Evolutionary conservation across 2,888 invertebrate genomes (phyloP).

Genomic region (Augochlorella aurata): DNA sequence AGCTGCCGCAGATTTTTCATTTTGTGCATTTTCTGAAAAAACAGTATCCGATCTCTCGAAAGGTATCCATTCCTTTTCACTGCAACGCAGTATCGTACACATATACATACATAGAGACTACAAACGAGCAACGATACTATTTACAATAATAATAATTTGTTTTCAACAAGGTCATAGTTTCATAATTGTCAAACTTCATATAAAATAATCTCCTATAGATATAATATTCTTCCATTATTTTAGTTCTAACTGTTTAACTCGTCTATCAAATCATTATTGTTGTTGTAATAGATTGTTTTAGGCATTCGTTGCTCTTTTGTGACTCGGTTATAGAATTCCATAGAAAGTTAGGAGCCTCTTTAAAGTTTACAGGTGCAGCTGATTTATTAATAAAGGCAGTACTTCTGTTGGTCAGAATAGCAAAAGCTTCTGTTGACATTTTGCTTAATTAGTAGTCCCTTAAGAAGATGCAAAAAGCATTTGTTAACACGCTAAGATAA

Average conservation of each 20-base stretch:
- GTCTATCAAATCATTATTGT: too few relatives aligned
- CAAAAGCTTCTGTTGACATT: slow-evolving; percentile 14
- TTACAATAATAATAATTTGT: too few relatives aligned
- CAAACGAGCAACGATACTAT: slow-evolving; percentile 57
- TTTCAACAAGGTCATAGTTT: too few relatives aligned
- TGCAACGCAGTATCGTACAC: slow-evolving; percentile 45
- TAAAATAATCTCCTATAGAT: too few relatives aligned
- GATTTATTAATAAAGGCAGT: slow-evolving; percentile 72
- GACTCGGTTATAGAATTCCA: slow-evolving; percentile 46
- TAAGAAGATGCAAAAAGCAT: slow-evolving; percentile 33
- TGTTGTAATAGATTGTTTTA: background rate
- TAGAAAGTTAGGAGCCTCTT: slow-evolving; percentile 20
- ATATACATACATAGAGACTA: slow-evolving; percentile 24
- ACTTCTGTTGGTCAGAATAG: slow-evolving; percentile 62
- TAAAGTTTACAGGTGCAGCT: slow-evolving; percentile 38
- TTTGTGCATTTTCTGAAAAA: slow-evolving; percentile 87
- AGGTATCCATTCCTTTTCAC: slow-evolving; percentile 73
- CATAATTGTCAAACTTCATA: too few relatives aligned
- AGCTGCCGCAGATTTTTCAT: slow-evolving; percentile 85
- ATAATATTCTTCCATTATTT: too few relatives aligned
- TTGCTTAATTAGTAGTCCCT: slow-evolving; percentile 1
- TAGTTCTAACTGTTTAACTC: too few relatives aligned
- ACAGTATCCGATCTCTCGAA: slow-evolving; percentile 80
- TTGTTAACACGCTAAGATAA: slow-evolving; percentile 20
- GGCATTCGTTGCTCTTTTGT: slow-evolving; percentile 49